Evolutionary conservation across 2,888 invertebrate genomes (phyloP).

Genomic region (Ferdinandea cuprea): DNA sequence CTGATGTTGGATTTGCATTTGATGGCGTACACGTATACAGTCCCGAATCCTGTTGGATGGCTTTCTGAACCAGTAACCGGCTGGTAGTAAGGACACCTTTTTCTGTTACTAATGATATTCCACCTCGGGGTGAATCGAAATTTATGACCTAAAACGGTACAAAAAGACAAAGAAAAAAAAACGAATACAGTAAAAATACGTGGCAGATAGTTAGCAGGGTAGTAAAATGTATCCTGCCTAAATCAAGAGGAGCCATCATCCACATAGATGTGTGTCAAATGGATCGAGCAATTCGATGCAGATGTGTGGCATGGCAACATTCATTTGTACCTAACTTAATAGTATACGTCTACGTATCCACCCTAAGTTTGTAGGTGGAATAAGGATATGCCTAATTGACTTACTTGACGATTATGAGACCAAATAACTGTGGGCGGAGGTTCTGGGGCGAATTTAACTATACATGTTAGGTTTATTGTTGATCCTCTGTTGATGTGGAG

Average conservation of each 20-base stretch:
- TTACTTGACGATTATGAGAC: conserved; percentile 90
- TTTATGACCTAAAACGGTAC: conserved; percentile 88
- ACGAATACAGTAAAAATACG: conserved; percentile 39
- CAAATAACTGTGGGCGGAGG: conserved; percentile 92
- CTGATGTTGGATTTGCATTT: conserved; percentile 91
- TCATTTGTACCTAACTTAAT: too few species aligned
- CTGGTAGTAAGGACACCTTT: conserved; percentile 93
- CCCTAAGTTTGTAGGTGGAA: conserved; percentile 5
- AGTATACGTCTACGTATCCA: too few species aligned
- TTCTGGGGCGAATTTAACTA: conserved; percentile 92
- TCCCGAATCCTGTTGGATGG: conserved; percentile 91
- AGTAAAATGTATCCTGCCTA: conserved; percentile 34
- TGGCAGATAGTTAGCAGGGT: conserved; percentile 25
- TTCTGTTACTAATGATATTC: conserved; percentile 93
- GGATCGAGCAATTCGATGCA: conserved; percentile 50
- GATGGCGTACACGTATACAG: conserved; percentile 93
- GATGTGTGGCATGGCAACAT: conserved; percentile 32
- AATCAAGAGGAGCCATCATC: conserved; percentile 46
- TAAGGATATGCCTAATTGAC: conserved; percentile 67
- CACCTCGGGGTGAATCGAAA: conserved; percentile 94
- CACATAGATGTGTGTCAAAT: conserved; percentile 47
- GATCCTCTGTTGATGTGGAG: conserved; percentile 93
- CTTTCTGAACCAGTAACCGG: conserved; percentile 91
- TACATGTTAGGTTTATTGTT: conserved; percentile 94
- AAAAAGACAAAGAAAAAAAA: conserved; percentile 37